Evolutionary conservation across 2,113 vertebrate species (phyloP).

Genomic region (Dasyprocta punctata): DNA sequence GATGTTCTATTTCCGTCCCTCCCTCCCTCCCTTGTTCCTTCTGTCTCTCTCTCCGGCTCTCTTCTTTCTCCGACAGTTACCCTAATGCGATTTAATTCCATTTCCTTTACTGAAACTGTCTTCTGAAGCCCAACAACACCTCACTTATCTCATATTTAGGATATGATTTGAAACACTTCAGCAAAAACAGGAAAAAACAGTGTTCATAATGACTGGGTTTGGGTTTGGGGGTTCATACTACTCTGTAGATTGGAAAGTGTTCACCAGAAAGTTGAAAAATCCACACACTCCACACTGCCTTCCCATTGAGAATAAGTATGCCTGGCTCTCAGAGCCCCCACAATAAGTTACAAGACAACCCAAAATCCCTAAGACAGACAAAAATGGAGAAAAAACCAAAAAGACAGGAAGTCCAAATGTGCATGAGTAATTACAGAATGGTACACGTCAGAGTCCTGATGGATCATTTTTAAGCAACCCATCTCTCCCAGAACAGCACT

Average conservation of each 20-base stretch:
- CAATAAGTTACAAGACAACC: conserved; percentile 13
- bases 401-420: background rate
- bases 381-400: background rate
- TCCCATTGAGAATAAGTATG: background rate
- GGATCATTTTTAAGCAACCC: background rate
- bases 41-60: background rate
- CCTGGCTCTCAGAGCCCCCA: background rate
- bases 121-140: background rate
- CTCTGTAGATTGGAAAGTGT: background rate
- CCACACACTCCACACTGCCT: background rate
- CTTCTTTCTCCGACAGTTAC: background rate
- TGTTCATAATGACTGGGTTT: background rate
- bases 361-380: background rate
- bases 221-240: background rate
- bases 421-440: background rate
- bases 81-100: background rate
- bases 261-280: background rate
- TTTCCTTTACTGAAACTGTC: background rate
- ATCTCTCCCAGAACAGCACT: background rate
- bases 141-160: background rate
- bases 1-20: background rate
- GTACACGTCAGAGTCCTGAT: background rate
- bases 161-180: background rate
- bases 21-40: no score
- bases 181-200: background rate